Evolutionary conservation across 2,888 invertebrate genomes (phyloP).

Genomic region (Drosophila differens): DNA sequence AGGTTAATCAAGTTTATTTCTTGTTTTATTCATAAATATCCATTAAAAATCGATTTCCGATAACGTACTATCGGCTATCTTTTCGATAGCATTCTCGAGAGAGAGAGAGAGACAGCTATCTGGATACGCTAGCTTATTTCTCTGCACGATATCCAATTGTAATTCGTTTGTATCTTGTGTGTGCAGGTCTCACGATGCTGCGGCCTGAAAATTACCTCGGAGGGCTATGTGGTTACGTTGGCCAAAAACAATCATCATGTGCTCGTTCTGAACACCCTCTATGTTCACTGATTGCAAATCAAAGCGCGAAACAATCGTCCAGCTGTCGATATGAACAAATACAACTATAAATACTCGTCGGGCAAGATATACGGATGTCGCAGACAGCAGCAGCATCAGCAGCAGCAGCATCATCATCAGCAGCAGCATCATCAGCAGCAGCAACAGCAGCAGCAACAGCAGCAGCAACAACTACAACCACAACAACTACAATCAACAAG

Average conservation of each 20-base stretch:
- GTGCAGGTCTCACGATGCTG: constrained; percentile 98
- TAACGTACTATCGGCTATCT: too few species aligned
- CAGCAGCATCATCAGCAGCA: constrained; percentile 30
- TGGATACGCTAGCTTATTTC: background rate
- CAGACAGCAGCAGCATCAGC: constrained; percentile 45
- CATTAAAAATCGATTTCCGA: too few species aligned
- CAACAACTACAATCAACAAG: constrained; percentile 35
- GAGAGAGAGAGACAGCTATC: background rate
- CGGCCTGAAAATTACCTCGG: constrained; percentile 98
- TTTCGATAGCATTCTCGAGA: background rate
- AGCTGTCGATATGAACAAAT: constrained; percentile 76
- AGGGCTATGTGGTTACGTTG: constrained; percentile 97
- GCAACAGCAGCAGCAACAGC: constrained; percentile 38
- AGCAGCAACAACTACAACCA: constrained; percentile 36
- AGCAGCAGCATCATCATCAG: constrained; percentile 40
- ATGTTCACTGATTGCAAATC: constrained; percentile 92
- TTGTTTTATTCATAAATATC: background rate
- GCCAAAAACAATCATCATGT: constrained; percentile 99
- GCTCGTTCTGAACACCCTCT: constrained; percentile 96
- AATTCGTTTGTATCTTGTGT: constrained; percentile 8
- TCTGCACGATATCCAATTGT: background rate
- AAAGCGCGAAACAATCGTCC: constrained; percentile 79
- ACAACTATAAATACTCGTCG: constrained; percentile 74
- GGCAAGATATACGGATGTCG: constrained; percentile 71
- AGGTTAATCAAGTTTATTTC: background rate